Evolutionary conservation across 1,140 invertebrate genomes (phyloP), one percentile per base, ranked within the genome.

Genomic region (Psilanteris sp.): DNA sequence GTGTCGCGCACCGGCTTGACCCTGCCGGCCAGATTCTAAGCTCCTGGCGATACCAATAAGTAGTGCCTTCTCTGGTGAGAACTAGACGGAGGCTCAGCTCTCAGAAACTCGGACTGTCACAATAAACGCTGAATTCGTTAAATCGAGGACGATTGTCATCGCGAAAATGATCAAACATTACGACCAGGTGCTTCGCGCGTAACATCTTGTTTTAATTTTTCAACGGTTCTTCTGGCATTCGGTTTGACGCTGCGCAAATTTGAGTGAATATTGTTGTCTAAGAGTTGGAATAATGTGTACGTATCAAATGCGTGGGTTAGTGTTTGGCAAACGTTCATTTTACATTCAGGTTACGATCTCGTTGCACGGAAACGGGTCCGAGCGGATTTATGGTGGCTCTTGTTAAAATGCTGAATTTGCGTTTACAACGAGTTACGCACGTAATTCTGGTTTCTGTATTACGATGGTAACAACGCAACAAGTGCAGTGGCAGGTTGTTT

Each of bases 81-180:
- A 88, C 86, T 87, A 81, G 81, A 86, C 83, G 78, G 27, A 37
- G 15, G 36, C 27, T 39, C 10, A 52, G 82, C 83, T 88, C 85
- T 87, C 84, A 87, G 81, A 79, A 71, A 46, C 34, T 34, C 15
- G 31, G 0, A 50, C 36, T 43, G 52, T 66, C 70, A 64, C 34
- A 50, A 66, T 46, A 29, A 31, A 3, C 4, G 22, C 29, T n/a
- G 27, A 8, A 54, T 34, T 61, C 46, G 18, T 61, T 44, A 5
- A 50, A 71, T 71, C 50, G 66, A 59, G 15, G 34, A 67, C 62
- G 46, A 74, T 61, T 50, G 52, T 59, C 31, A 7, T 10, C n/a
- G n/a, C n/a, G n/a, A n/a, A n/a, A n/a, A n/a, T n/a, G n/a, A n/a
- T n/a, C n/a, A n/a, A n/a, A n/a, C n/a, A 20, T 27, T 41, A 7